phyloP scores from a whole-genome alignment of 1,140 invertebrate genomes.

The Asobara japonica region DNA sequence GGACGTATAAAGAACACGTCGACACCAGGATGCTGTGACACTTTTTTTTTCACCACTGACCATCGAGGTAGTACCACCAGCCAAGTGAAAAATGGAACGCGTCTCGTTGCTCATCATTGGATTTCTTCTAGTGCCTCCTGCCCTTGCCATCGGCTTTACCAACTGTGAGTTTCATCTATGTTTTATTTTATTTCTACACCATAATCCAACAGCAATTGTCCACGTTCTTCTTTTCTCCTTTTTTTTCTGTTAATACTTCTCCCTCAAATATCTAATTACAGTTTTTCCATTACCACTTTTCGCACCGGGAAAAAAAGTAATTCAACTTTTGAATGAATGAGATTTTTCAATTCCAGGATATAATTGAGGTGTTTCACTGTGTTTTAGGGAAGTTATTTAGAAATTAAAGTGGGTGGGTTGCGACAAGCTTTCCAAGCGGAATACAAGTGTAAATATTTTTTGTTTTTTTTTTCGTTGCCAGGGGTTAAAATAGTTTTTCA shows the following conservation, averaged over 20 bases:
- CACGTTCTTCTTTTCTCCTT: not conserved
- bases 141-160: conserved; percentile 1
- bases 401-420: no score
- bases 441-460: no score
- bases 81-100: conserved; percentile 34
- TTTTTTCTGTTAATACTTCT: not conserved
- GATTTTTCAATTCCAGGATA: not conserved
- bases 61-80: conserved; percentile 14
- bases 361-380: not conserved
- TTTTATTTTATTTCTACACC: not conserved
- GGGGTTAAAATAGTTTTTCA: no score
- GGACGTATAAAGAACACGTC: conserved; percentile 38
- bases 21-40: conserved; percentile 30
- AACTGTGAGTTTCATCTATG: conserved; percentile 24
- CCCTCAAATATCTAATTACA: conserved; percentile 5
- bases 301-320: not conserved
- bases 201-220: not conserved
- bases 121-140: conserved; percentile 17
- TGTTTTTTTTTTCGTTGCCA: no score
- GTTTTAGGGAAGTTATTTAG: no score
- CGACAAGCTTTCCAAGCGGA: no score
- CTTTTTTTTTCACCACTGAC: conserved; percentile 35
- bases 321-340: not conserved
- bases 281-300: not conserved
- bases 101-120: conserved; percentile 21